Percentiles rank a stretch among this genome's conserved stretches.
Evolutionary conservation across 1,140 invertebrate genomes (phyloP).

Genomic region (Solenopsis fugax): DNA sequence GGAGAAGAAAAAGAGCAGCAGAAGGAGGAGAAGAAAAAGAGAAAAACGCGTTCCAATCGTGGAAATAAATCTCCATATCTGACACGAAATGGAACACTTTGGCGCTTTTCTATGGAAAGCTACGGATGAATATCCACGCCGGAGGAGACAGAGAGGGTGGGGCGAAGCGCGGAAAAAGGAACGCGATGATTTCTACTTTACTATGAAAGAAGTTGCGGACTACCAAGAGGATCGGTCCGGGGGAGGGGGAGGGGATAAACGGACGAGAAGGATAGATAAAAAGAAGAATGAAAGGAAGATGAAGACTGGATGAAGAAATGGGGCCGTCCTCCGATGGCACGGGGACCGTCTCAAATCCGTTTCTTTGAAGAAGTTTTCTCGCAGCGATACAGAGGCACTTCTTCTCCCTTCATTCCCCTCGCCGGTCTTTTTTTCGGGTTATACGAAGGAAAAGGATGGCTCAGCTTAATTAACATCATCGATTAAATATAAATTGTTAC

Average conservation of each 20-base stretch:
- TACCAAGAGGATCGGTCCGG: constrained; percentile 45
- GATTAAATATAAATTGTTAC: background rate
- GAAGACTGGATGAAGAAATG: constrained; percentile 61
- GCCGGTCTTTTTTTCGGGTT: background rate
- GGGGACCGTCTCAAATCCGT: constrained; percentile 79
- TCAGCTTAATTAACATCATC: background rate
- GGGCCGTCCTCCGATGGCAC: constrained; percentile 64
- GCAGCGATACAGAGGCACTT: constrained; percentile 32
- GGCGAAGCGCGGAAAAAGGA: constrained; percentile 63
- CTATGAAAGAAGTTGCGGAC: constrained; percentile 66
- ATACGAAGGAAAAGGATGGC: constrained; percentile 10
- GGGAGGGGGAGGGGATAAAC: constrained; percentile 58
- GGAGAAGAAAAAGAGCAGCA: background rate
- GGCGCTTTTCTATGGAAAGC: constrained; percentile 67
- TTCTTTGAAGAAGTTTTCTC: constrained; percentile 70
- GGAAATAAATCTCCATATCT: constrained; percentile 82
- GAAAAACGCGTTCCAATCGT: constrained; percentile 55
- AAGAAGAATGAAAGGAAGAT: constrained; percentile 56
- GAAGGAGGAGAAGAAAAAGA: background rate
- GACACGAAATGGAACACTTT: constrained; percentile 71
- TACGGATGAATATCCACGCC: constrained; percentile 65
- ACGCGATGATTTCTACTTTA: constrained; percentile 74
- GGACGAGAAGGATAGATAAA: constrained; percentile 38
- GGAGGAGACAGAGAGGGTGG: constrained; percentile 42
- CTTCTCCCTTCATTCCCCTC: constrained; percentile 33